phyloP scores from a whole-genome alignment of 1,140 invertebrate species.

The Adelges cooleyi region DNA sequence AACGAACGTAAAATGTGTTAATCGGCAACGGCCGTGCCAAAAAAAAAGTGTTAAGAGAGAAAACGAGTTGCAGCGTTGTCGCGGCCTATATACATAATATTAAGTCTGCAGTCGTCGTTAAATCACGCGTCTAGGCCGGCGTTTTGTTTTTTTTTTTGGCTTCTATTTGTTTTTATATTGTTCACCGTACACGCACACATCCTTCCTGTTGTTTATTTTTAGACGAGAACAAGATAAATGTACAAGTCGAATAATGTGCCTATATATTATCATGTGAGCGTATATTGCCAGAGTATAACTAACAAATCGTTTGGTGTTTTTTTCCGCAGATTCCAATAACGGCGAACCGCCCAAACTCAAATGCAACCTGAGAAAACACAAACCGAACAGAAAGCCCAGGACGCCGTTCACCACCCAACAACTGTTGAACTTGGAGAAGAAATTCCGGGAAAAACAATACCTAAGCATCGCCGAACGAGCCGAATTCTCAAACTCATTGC shows the following conservation, averaged over 20 bases:
- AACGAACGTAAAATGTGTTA: slow-evolving; percentile 21
- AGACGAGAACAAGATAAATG: too few relatives aligned
- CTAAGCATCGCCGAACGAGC: slow-evolving; percentile 91
- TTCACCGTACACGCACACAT: too few relatives aligned
- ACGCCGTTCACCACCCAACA: slow-evolving; percentile 97
- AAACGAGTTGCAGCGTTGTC: neutral
- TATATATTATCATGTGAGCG: too few relatives aligned
- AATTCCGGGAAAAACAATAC: slow-evolving; percentile 93
- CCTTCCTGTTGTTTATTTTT: too few relatives aligned
- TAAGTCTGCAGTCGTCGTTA: neutral
- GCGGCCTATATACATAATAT: neutral
- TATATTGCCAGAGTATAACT: too few relatives aligned
- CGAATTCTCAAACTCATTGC: slow-evolving; percentile 85
- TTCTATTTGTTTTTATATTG: neutral
- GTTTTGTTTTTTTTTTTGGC: slow-evolving; percentile 5
- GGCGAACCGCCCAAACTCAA: slow-evolving; percentile 71
- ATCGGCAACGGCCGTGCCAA: slow-evolving; percentile 6
- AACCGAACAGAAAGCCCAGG: slow-evolving; percentile 91
- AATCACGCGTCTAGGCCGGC: neutral
- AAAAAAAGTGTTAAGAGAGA: neutral
- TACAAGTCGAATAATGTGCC: too few relatives aligned
- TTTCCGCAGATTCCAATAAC: slow-evolving; percentile 39
- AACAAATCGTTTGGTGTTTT: slow-evolving; percentile 2
- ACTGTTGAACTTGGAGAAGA: slow-evolving; percentile 83
- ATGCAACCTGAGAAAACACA: slow-evolving; percentile 87